Evolutionary conservation across 2,113 vertebrate species (phyloP).

Genomic region (Atrichornis clamosus): DNA sequence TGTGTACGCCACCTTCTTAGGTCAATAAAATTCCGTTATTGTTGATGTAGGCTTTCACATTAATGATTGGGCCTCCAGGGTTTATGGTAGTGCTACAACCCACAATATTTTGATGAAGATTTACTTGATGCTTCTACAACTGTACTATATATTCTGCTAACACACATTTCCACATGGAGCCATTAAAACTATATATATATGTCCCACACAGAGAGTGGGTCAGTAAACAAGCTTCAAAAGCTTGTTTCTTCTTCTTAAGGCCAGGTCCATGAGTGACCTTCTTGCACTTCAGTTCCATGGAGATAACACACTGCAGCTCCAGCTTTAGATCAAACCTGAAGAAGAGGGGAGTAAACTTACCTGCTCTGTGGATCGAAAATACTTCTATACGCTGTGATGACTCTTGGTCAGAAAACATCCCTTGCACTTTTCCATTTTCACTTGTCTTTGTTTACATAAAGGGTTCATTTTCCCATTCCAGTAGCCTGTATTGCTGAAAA

Average conservation of each 20-base stretch:
- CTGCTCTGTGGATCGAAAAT: neutral
- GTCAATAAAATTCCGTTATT: neutral
- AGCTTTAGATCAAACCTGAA: constrained; percentile 2
- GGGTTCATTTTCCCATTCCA: neutral
- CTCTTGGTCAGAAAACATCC: neutral
- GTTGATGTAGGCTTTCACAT: neutral
- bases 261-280: neutral
- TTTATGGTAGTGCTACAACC: neutral
- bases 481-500: neutral
- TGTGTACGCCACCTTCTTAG: neutral
- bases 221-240: constrained; percentile 45
- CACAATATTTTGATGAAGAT: neutral
- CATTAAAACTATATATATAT: neutral
- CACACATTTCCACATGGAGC: neutral
- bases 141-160: neutral
- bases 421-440: neutral
- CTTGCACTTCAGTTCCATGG: neutral
- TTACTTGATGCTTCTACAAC: neutral
- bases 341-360: neutral
- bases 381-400: neutral
- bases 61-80: neutral
- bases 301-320: neutral
- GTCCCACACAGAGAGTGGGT: neutral
- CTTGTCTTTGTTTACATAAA: neutral
- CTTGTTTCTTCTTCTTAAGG: constrained; percentile 38